A percentile compares a stretch with the other conserved stretches of the same genome.
Evolutionary conservation across 2,797 vertebrate genomes (phyloP).

Genomic region (Cossypha dichroa): DNA sequence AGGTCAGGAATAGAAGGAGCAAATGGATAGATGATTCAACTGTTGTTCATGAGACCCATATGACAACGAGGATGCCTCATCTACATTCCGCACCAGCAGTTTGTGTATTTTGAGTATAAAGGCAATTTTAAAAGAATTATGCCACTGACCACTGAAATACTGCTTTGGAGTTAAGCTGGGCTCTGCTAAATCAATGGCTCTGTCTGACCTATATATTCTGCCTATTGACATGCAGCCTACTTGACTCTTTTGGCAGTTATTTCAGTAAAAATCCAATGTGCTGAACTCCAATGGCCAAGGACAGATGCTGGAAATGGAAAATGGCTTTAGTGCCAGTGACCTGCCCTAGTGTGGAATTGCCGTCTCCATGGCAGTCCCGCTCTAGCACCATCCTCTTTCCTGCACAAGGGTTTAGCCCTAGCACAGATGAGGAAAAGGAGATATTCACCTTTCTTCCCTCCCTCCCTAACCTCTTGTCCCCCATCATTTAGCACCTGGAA

Average conservation of each 20-base stretch:
- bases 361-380: neutral
- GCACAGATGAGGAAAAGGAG: neutral
- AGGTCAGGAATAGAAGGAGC: slow-evolving; percentile 51
- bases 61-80: slow-evolving; percentile 34
- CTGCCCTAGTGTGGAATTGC: neutral
- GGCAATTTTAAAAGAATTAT: neutral
- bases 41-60: slow-evolving; percentile 25
- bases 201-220: slow-evolving; percentile 17
- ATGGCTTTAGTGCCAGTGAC: neutral
- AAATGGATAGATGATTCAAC: slow-evolving; percentile 43
- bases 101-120: neutral
- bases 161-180: slow-evolving; percentile 15
- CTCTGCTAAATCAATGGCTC: slow-evolving; percentile 32
- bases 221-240: slow-evolving; percentile 25
- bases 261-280: slow-evolving; percentile 27
- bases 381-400: neutral
- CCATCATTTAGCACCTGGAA: slow-evolving; percentile 85
- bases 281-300: slow-evolving; percentile 14
- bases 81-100: neutral
- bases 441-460: neutral
- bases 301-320: neutral
- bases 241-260: slow-evolving; percentile 46
- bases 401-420: neutral
- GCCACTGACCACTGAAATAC: neutral
- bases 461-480: neutral